These are phyloP conservation scores for Pollimyrus isidori DNA, from an alignment of 2,113 vertebrate genomes.

Conservation along the genomic window DNA sequence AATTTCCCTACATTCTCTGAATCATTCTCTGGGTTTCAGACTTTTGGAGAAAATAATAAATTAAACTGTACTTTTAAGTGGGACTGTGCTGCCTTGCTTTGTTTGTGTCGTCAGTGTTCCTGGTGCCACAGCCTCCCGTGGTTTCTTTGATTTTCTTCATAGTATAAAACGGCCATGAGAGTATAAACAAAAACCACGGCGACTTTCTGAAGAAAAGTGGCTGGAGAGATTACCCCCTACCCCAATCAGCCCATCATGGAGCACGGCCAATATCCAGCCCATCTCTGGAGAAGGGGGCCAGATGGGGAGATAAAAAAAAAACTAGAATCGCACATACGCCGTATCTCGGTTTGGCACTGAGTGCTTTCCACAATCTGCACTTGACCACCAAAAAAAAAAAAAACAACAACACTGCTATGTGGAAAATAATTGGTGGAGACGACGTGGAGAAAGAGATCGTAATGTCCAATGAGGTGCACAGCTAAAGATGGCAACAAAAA, in stretches of 20 bases:
- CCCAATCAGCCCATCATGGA: background rate
- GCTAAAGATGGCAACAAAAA: background rate
- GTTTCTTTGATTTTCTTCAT: background rate
- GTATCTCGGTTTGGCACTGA: background rate
- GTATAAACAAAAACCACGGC: background rate
- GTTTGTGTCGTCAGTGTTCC: background rate
- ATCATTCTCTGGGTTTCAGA: background rate
- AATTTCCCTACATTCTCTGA: background rate
- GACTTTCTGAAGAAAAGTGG: background rate
- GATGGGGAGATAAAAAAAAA: background rate
- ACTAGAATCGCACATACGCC: background rate
- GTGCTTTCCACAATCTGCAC: background rate
- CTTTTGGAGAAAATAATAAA: background rate
- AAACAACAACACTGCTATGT: background rate
- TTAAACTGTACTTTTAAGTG: background rate
- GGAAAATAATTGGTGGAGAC: background rate
- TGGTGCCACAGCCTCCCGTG: background rate
- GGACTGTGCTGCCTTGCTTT: background rate
- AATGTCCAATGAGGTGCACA: background rate
- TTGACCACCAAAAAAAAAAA: background rate
- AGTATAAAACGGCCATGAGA: background rate
- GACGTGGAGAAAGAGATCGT: background rate
- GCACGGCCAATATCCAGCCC: background rate
- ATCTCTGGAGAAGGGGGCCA: background rate
- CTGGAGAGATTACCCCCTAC: background rate